Conservation (phyloP, 2,113 vertebrate species). For the Entelurus aequoreus region DNA sequence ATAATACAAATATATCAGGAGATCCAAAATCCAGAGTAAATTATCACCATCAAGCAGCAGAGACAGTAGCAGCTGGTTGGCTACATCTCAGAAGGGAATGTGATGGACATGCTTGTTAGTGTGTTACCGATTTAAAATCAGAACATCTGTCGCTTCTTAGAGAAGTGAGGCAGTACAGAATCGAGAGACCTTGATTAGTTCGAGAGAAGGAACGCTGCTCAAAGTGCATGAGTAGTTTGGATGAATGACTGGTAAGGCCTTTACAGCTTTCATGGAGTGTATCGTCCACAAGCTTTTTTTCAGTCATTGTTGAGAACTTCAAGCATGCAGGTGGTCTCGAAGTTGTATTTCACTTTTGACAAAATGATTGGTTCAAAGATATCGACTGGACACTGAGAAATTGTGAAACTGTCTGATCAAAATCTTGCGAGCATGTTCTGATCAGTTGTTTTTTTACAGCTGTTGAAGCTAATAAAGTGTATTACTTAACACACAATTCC, state of each 20-base stretch:
- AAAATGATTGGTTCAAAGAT: too few relatives aligned
- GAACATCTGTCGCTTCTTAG: conserved; percentile 79
- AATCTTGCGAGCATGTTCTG: too few relatives aligned
- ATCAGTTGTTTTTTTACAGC: too few relatives aligned
- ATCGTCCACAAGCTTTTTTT: conserved; percentile 68
- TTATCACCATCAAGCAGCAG: neutral
- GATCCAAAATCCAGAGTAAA: neutral
- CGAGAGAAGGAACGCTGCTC: neutral
- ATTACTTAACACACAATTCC: too few relatives aligned
- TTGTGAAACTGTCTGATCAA: too few relatives aligned
- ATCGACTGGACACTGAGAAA: too few relatives aligned
- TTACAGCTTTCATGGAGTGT: conserved; percentile 15
- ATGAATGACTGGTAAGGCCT: neutral
- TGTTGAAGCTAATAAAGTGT: too few relatives aligned
- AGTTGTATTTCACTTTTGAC: too few relatives aligned
- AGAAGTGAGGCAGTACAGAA: conserved; percentile 54
- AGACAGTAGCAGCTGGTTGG: neutral
- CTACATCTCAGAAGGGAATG: neutral
- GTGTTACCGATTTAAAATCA: conserved; percentile 69
- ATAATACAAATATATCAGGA: neutral
- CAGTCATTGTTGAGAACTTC: conserved; percentile 76
- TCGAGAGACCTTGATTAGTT: too few relatives aligned
- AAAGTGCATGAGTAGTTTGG: conserved; percentile 10
- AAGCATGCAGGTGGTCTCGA: conserved; percentile 69
- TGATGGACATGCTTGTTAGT: conserved; percentile 44